phyloP scores from a whole-genome alignment of 2,888 invertebrate genomes.

The Rambutsinella grinnellia region DNA sequence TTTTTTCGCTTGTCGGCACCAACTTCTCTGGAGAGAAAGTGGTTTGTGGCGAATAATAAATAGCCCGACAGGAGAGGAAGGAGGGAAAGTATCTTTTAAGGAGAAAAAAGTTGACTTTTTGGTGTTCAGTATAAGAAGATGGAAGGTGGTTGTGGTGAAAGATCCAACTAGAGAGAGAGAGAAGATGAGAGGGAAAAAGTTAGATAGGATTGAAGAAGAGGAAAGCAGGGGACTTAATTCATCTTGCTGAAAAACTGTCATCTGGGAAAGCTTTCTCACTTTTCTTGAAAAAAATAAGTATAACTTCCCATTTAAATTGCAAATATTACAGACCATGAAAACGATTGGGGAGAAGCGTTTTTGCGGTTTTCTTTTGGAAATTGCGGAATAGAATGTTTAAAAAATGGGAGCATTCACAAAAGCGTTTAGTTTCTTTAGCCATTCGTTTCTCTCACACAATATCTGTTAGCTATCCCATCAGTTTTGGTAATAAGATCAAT shows the following conservation, averaged over 20 bases:
- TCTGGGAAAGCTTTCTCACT: constrained; percentile 46
- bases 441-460: too few relatives aligned
- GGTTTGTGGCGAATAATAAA: constrained; percentile 13
- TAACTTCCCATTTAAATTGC: constrained; percentile 51
- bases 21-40: constrained; percentile 4
- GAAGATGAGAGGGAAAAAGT: background rate
- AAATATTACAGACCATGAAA: constrained; percentile 40
- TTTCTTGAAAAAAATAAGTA: background rate
- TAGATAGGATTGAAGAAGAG: constrained; percentile 24
- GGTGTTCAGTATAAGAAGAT: background rate
- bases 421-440: too few relatives aligned
- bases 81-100: background rate
- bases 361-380: too few relatives aligned
- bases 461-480: too few relatives aligned
- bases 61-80: constrained; percentile 15
- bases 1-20: background rate
- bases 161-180: background rate
- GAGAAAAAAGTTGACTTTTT: constrained; percentile 7
- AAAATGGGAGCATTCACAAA: too few relatives aligned
- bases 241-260: constrained; percentile 60
- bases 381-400: too few relatives aligned
- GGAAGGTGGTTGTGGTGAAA: constrained; percentile 7
- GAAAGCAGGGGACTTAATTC: constrained; percentile 45
- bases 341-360: too few relatives aligned
- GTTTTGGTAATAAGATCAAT: too few relatives aligned